Base-by-base conservation (phyloP, 2,797 vertebrate genomes). In the Macropodus opercularis region DNA sequence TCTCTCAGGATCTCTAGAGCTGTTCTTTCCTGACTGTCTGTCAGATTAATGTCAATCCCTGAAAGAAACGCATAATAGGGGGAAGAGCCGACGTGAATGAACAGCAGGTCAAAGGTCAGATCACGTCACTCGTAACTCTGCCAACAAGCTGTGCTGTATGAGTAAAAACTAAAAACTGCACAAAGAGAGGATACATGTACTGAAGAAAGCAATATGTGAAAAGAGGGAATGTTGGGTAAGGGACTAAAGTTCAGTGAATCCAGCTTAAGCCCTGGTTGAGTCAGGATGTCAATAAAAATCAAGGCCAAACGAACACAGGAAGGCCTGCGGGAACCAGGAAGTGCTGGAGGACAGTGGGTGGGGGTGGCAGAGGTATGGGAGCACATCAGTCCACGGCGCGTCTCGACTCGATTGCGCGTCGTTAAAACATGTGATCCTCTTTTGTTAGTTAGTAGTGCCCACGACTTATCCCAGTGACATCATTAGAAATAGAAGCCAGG, bases 1-100 rank as follows among this genome's bases (percentile, higher is more conserved):
- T 98, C 97, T 87, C 92, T 93, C 78, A 98, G 91, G 73, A 96
- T 94, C 79, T 98, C 97, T 86, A 97, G 90, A 74, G 97, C 95
- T 0, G 95, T 96, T 90, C 95, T 94, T 29, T 95, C 95, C 72
- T 94, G 92, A 72, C 87, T 90, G 85, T 98, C 96, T 83, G 89
- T 94, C 83, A 98, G 94, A 86, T 92, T 94, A 42, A 93, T 93
- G 87, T 98, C 95, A 72, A 98, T 96, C 72, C 94, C 97, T 98
- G 79, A 52, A 31, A 69, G 23, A 72, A 8, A 68, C 18, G 63
- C n/a, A 44, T 21, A 32, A 34, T 39, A 34, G 1, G 43, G 42
- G 43, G 6, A 11, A 32, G 17, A 13, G 12, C 5, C 11, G 8
- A 44, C 19, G 49, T 12, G 32, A 12, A 48, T 4, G 2, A 55